Base-by-base conservation (phyloP, 2,113 vertebrate species). In the Lepidiolamprologus cunningtoni region DNA sequence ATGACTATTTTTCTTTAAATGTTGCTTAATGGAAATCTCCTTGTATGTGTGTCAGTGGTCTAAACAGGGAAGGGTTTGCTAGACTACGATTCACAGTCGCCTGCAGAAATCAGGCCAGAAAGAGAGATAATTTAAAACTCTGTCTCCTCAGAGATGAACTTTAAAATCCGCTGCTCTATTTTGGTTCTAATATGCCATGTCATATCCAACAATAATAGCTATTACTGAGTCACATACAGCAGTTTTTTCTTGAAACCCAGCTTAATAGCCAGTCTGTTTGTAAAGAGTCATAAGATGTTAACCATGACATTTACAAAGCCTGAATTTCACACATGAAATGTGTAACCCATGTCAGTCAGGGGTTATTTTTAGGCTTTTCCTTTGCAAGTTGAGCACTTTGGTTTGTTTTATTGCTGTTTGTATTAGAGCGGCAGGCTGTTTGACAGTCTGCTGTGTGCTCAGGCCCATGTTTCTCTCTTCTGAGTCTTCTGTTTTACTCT, bases 301-400 rank as follows among this genome's bases (percentile, higher is more conserved):
- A 26, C 68, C 50, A 26, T 71, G 53, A 82, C 52, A 85, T 80
- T 76, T 80, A 23, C 55, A 52, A 31, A 58, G 9, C 31, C 3
- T 57, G 78, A 86, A 79, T 81, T 80, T n/a, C 2, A 57, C 23
- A 79, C 76, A 37, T 80, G 19, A 31, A 83, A 82, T 0, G 1
- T 42, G 21, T 79, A 90, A 78, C 55, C 50, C 66, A 12, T 14
- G 85, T 87, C 73, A 87, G 33, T 23, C 37, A 19, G 7, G 45
- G 68, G 68, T 54, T 92, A 89, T 91, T 93, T 93, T 91, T 93
- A 90, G 88, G 86, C 31, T 63, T 89, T 78, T 47, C 31, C 84
- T 82, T 76, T 81, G 63, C 45, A 80, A 63, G 31, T 45, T 68
- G 89, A 82, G 57, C 63, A 61, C 3, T 85, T 87, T 53, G 35